Base-by-base conservation (phyloP, 2,113 vertebrate species). In the Ptilorrhoa leucosticta region DNA sequence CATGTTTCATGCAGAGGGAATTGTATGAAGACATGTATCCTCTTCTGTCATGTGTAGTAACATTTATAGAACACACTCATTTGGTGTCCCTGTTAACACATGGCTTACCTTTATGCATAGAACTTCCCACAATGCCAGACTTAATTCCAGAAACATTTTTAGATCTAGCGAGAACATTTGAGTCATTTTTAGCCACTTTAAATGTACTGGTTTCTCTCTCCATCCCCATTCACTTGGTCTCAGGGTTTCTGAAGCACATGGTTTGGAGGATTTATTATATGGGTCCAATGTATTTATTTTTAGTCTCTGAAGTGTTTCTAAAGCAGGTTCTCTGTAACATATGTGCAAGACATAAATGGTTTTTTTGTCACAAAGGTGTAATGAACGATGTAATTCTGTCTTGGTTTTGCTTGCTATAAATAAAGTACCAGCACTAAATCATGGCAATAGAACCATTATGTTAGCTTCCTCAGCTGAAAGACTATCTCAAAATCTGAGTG, bases 391-490 rank as follows among this genome's bases (percentile, higher is more conserved):
- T 83, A 83, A 86, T 75, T 81, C 30, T 63, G 14, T 81, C 64
- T 81, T 83, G 73, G 45, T 76, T 96, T 91, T 94, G 53, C 82
- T 70, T 83, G 63, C 84, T 93, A 82, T 93, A 88, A 95, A 92
- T 90, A 86, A 75, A 26, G 35, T 45, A 64, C 31, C 31, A 51
- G 44, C 56, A 31, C 44, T 68, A 93, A 87, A 83, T 88, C 47
- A 60, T 1, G 4, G 71, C 68, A 91, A 50, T 39, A 63, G 78
- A 90, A 70, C 23, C 20, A 24, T 63, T 63, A 37, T 35, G 12
- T 51, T 56, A 54, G 26, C 20, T 83, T 81, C 71, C 56, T 89
- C 26, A 76, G 26, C 45, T 80, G 66, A 92, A 65, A 81, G 33
- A 57, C 33, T 73, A 3, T 40, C 70, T 77, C 30, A 60, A 33